A percentile compares a stretch with the other conserved stretches of the same genome.
phyloP scores from a whole-genome alignment of 2,888 invertebrate genomes.

The Plutella xylostella region DNA sequence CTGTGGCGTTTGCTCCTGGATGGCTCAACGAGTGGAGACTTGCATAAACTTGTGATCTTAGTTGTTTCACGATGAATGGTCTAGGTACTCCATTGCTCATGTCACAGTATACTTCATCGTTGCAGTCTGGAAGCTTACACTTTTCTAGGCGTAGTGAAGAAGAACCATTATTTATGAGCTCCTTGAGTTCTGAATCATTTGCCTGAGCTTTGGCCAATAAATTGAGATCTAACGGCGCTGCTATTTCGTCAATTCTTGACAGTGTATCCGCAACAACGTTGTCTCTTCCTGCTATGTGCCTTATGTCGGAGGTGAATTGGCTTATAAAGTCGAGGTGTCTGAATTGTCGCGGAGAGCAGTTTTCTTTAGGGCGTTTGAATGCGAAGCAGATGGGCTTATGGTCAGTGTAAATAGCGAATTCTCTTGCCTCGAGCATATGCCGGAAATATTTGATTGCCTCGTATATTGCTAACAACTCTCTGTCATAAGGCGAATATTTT shows the following conservation, averaged over 20 bases:
- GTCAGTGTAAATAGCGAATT: conserved; percentile 17
- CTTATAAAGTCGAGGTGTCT: conserved; percentile 19
- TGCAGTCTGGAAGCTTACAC: neutral
- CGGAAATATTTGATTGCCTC: too few species aligned
- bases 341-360: too few species aligned
- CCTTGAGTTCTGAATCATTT: conserved; percentile 5
- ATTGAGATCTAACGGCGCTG: conserved; percentile 1
- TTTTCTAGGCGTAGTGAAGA: conserved; percentile 6
- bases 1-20: conserved; percentile 15
- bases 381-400: conserved; percentile 20
- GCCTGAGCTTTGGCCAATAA: conserved; percentile 7
- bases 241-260: conserved; percentile 22
- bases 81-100: conserved; percentile 10
- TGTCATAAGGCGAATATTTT: conserved; percentile 34
- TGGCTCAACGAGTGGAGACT: conserved; percentile 15
- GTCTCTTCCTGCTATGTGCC: conserved; percentile 9
- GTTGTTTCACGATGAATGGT: conserved; percentile 12
- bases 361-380: conserved; percentile 20
- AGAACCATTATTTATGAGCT: neutral
- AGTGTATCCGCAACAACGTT: conserved; percentile 18
- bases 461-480: conserved; percentile 36
- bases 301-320: conserved; percentile 15
- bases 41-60: conserved; percentile 13
- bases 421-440: conserved; percentile 31
- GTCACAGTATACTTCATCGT: conserved; percentile 16